Conservation (phyloP, 2,888 invertebrate genomes). For the Heteropelma amictum region DNA sequence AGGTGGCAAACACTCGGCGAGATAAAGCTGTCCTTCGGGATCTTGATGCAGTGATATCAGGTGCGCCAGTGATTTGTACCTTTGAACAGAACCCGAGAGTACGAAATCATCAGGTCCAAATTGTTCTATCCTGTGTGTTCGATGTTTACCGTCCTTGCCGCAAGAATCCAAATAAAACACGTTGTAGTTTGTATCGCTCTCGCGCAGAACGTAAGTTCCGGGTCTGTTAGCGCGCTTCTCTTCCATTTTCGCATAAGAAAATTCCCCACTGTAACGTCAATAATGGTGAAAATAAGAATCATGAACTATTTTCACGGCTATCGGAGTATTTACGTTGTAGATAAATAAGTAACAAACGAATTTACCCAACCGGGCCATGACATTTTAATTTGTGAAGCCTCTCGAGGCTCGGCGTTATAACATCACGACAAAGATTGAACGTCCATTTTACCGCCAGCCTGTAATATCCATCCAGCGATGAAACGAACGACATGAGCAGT, state of each 20-base stretch:
- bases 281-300: slow-evolving; percentile 34
- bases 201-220: slow-evolving; percentile 90
- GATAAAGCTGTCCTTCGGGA: slow-evolving; percentile 81
- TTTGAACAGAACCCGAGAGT: slow-evolving; percentile 78
- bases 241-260: slow-evolving; percentile 90
- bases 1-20: slow-evolving; percentile 89
- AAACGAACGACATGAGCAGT: slow-evolving; percentile 88
- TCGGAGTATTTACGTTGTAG: background rate
- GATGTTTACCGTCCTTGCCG: slow-evolving; percentile 80
- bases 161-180: slow-evolving; percentile 91
- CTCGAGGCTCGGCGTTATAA: slow-evolving; percentile 88
- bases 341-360: slow-evolving; percentile 14
- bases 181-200: slow-evolving; percentile 89
- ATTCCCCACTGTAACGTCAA: slow-evolving; percentile 84
- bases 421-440: slow-evolving; percentile 91
- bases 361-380: slow-evolving; percentile 93
- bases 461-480: slow-evolving; percentile 92
- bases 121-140: slow-evolving; percentile 75
- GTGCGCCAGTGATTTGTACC: slow-evolving; percentile 82
- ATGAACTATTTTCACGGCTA: too few species aligned
- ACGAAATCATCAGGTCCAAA: slow-evolving; percentile 81
- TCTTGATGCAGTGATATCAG: slow-evolving; percentile 83
- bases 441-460: slow-evolving; percentile 92
- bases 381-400: slow-evolving; percentile 87
- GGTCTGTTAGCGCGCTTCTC: slow-evolving; percentile 86